These are phyloP conservation scores for Stenopsyche tienmushanensis DNA, from an alignment of 1,140 invertebrate species.

Conservation along the genomic window DNA sequence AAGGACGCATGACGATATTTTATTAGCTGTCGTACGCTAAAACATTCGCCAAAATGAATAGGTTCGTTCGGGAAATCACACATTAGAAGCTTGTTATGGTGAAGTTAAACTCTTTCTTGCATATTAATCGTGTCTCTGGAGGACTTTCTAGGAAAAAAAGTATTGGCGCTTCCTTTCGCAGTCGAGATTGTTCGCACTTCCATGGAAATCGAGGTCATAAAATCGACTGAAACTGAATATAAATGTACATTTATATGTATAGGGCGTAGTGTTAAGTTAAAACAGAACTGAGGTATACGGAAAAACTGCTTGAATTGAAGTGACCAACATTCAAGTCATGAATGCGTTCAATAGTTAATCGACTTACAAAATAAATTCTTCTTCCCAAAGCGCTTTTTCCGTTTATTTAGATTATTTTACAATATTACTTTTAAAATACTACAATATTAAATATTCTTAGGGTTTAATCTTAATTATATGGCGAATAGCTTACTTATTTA, in stretches of 20 bases:
- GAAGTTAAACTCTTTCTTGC: neutral
- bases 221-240: neutral
- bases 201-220: neutral
- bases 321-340: no score
- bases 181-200: neutral
- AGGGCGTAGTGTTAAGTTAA: no score
- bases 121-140: constrained; percentile 14
- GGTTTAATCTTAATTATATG: no score
- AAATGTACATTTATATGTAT: neutral
- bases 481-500: no score
- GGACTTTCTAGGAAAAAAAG: constrained; percentile 9
- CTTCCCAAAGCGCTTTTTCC: no score
- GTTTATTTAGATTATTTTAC: no score
- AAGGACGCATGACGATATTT: constrained; percentile 10
- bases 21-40: constrained; percentile 12
- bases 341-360: no score
- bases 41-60: constrained; percentile 9
- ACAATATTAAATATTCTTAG: no score
- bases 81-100: neutral
- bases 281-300: no score
- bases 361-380: no score
- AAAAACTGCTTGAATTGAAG: no score
- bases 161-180: constrained; percentile 13
- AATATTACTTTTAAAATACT: no score
- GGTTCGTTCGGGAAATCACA: constrained; percentile 10